Evolutionary conservation across 2,888 invertebrate species (phyloP), one percentile per base, ranked within the genome.

Genomic region (Drosophila lacicola): DNA sequence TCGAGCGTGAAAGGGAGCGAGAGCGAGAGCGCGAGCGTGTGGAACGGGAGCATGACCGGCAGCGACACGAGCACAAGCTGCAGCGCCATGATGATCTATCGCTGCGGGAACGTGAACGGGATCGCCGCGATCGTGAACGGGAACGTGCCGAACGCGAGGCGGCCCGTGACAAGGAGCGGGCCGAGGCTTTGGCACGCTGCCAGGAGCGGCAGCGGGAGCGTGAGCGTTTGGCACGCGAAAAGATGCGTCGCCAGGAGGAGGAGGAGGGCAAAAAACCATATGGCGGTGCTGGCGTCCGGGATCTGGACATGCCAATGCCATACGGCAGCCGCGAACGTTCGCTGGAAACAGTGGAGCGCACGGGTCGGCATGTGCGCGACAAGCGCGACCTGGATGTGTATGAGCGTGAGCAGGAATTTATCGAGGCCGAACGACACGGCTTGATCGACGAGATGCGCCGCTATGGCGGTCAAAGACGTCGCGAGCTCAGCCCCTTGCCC

Each of bases 131-230:
- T 17, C 92, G 93, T 2, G 94, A 94, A 42, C 90, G 94, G 3
- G 94, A 94, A 56, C 92, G 94, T 2, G 88, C 93, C 5, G 94
- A 94, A 70, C 80, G 94, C 10, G 94, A 94, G 84, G 94, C 94
- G 1, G 94, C 94, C 0, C 90, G 95, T 3, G 94, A 95, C 73
- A 95, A 94, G 78, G 95, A 95, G 81, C 92, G 95, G 1, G 94
- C 94, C 75, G 96, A 96, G 74, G 94, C 94, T 0, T 90, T 94
- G 58, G 95, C 95, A 2, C 93, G 96, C 72, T 95, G 95, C 56
- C 91, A 96, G 60, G 94, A 94, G 72, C 93, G 95, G 70, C 94
- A 93, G 75, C 92, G 94, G 58, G 95, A 94, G 73, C 92, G 94
- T 10, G 93, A 93, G 69, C 91, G 93, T 54, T 46, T 92, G 33